Base-by-base conservation (phyloP, 2,113 vertebrate species). In the Ictidomys tridecemlineatus region DNA sequence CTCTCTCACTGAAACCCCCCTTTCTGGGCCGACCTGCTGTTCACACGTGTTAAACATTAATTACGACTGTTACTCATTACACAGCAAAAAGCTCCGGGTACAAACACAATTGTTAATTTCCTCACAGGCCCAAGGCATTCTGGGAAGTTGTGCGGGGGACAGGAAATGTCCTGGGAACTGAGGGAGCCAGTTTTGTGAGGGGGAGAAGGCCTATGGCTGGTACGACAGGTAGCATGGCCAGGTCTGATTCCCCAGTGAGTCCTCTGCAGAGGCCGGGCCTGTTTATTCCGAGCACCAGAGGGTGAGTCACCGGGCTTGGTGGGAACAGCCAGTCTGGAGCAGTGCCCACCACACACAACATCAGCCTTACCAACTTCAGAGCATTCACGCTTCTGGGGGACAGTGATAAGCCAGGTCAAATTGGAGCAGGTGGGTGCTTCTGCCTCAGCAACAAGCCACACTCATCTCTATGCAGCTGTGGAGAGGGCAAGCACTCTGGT, bases 11-110 rank as follows among this genome's bases (percentile, higher is more conserved):
- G 87, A 95, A 87, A 34, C 26, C 72, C 82, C 77, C 7, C 69
- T 72, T 80, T 69, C 92, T 91, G 51, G 17, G 87, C 76, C 95
- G 95, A 97, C 87, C 96, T 95, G 97, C 94, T 97, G 97, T 91
- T 98, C 93, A 92, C 93, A 97, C 26, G 39, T 97, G 98, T 97
- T 98, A 98, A 98, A 98, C 94, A 98, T 98, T 98, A 97, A 98
- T 98, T 97, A 94, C 20, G 56, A 97, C 90, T 94, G 97, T 98
- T 97, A 96, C 88, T 96, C 88, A 97, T 98, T 98, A 97, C 90
- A 93, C 24, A 93, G 93, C 95, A 95, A 76, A 98, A 96, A 89
- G 85, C 91, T 97, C n/a, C 1, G 0, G 20, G 63, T 89, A 96
- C 85, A 95, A 94, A 95, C 77, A 95, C 74, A 84, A 97, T 69